phyloP scores from a whole-genome alignment of 2,888 invertebrate species.

The Tanaodytes sp. region DNA sequence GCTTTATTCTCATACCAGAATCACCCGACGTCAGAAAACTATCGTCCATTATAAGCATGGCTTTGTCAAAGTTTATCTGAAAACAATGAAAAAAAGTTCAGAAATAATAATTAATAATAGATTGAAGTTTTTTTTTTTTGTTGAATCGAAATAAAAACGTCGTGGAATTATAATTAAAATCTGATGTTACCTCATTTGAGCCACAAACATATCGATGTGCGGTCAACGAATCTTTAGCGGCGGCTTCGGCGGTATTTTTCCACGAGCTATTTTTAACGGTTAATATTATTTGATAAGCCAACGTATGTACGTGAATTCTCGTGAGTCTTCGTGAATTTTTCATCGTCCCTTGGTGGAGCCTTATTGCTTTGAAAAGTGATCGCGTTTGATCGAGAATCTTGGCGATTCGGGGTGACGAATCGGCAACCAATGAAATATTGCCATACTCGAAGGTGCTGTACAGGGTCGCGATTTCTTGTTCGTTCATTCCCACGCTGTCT shows the following conservation, averaged over 20 bases:
- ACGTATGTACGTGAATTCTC: slow-evolving; percentile 87
- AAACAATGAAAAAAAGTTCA: slow-evolving; percentile 21
- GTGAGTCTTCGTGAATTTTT: slow-evolving; percentile 77
- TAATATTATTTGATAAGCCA: slow-evolving; percentile 90
- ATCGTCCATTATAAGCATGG: slow-evolving; percentile 83
- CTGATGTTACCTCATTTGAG: slow-evolving; percentile 77
- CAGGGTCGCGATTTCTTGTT: slow-evolving; percentile 87
- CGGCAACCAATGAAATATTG: slow-evolving; percentile 82
- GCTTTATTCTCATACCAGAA: slow-evolving; percentile 72
- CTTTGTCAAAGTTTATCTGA: slow-evolving; percentile 75
- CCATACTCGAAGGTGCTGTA: slow-evolving; percentile 81
- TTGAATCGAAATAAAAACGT: too few species aligned
- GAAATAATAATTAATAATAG: slow-evolving; percentile 7
- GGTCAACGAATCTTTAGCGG: slow-evolving; percentile 87
- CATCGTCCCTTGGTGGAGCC: slow-evolving; percentile 72
- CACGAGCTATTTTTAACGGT: slow-evolving; percentile 80
- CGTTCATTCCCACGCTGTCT: slow-evolving; percentile 91
- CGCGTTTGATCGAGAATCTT: slow-evolving; percentile 88
- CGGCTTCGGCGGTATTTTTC: slow-evolving; percentile 85
- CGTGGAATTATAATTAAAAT: too few species aligned
- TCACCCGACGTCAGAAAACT: slow-evolving; percentile 84
- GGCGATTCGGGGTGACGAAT: slow-evolving; percentile 86
- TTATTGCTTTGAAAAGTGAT: slow-evolving; percentile 77
- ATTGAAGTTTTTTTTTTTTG: not conserved
- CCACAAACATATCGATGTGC: slow-evolving; percentile 89